A percentile compares a stretch with the other conserved stretches of the same genome.
Conservation (phyloP, 2,888 invertebrate species). For the Odiellus spinosus region DNA sequence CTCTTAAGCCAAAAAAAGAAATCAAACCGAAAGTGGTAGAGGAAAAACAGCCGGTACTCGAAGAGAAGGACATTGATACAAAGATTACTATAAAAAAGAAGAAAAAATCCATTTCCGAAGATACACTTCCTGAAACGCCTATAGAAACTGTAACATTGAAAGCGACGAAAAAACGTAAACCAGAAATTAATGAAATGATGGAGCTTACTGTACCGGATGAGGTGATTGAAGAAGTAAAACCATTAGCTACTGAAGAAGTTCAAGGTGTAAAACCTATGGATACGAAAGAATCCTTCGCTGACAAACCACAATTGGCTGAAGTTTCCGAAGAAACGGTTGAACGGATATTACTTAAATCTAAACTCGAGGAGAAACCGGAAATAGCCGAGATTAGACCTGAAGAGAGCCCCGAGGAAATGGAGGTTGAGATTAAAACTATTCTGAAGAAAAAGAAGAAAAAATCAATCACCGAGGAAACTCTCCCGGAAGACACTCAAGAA, state of each 20-base stretch:
- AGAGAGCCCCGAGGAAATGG: constrained; percentile 10
- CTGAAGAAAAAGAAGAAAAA: constrained; percentile 14
- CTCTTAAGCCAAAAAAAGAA: constrained; percentile 25
- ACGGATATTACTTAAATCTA: constrained; percentile 8
- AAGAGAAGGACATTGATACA: background rate
- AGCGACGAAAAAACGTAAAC: constrained; percentile 26
- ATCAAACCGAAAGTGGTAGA: background rate
- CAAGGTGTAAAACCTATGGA: constrained; percentile 6
- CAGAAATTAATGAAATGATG: background rate
- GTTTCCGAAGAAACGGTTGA: constrained; percentile 15
- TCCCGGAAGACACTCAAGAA: background rate
- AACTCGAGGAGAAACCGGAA: constrained; percentile 10
- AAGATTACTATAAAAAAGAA: background rate
- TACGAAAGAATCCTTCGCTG: constrained; percentile 2
- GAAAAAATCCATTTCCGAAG: constrained; percentile 1
- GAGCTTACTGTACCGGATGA: constrained; percentile 14
- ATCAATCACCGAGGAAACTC: constrained; percentile 3
- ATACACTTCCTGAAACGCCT: background rate
- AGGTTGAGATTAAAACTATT: constrained; percentile 8
- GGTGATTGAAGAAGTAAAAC: constrained; percentile 19
- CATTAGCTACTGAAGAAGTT: constrained; percentile 16
- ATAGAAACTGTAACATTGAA: constrained; percentile 17
- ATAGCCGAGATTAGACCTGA: constrained; percentile 4
- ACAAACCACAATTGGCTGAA: constrained; percentile 11
- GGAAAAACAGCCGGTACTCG: constrained; percentile 16